These are phyloP conservation scores for Coryphaenoides rupestris DNA, from an alignment of 2,113 vertebrate species.

Conservation along the genomic window DNA sequence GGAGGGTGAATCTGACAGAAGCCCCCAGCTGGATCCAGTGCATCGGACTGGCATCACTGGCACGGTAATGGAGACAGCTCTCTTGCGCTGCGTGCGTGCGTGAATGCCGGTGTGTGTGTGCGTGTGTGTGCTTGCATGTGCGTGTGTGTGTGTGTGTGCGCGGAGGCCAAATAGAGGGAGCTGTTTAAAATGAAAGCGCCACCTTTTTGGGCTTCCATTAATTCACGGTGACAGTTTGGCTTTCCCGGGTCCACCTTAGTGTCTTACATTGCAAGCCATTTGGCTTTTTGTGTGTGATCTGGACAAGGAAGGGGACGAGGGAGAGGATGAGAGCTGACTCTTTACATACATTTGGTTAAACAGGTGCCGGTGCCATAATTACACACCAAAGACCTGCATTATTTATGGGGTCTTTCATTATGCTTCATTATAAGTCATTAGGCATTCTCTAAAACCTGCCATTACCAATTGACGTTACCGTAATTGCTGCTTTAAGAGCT, in stretches of 20 bases:
- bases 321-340: slow-evolving; percentile 10
- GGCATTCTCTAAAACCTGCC: slow-evolving; percentile 65
- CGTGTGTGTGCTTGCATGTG: no score
- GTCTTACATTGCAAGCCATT: slow-evolving; percentile 17
- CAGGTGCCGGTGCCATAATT: slow-evolving; percentile 58
- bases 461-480: slow-evolving; percentile 74
- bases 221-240: slow-evolving; percentile 56
- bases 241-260: slow-evolving; percentile 38
- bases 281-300: slow-evolving; percentile 13
- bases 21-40: slow-evolving; percentile 22
- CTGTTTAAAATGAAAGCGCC: slow-evolving; percentile 24
- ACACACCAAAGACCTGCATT: slow-evolving; percentile 65
- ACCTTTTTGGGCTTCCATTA: slow-evolving; percentile 39
- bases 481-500: slow-evolving; percentile 70
- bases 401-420: slow-evolving; percentile 71
- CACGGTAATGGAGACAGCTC: slow-evolving; percentile 33
- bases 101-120: no score
- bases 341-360: slow-evolving; percentile 63
- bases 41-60: slow-evolving; percentile 26
- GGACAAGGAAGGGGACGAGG: not conserved
- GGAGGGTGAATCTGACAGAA: slow-evolving; percentile 27
- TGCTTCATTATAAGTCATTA: slow-evolving; percentile 72
- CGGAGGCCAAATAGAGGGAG: slow-evolving; percentile 29
- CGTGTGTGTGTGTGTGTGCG: not conserved
- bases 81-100: slow-evolving; percentile 2